These are phyloP conservation scores for Vulpes ferrilata DNA, from an alignment of 2,113 vertebrate genomes.

Conservation along the genomic window DNA sequence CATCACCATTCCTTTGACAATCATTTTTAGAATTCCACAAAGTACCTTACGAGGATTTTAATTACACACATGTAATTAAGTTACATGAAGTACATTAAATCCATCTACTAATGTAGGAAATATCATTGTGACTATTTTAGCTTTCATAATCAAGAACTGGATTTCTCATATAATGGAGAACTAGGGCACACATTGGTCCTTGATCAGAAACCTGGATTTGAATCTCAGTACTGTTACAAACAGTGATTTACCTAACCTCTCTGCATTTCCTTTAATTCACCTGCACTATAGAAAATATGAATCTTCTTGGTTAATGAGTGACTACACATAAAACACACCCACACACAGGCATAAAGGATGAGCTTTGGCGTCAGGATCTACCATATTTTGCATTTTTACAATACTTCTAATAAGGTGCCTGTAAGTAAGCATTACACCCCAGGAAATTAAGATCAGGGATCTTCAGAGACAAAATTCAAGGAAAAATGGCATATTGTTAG, in stretches of 20 bases:
- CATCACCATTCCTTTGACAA: neutral
- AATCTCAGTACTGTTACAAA: neutral
- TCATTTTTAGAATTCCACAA: neutral
- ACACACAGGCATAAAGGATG: neutral
- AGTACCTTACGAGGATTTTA: neutral
- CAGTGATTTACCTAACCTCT: neutral
- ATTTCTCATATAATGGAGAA: neutral
- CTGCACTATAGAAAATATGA: neutral
- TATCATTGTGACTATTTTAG: neutral
- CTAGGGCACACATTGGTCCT: neutral
- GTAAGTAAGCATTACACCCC: neutral
- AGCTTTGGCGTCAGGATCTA: neutral
- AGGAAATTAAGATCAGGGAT: neutral
- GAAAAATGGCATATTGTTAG: neutral
- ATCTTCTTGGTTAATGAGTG: neutral
- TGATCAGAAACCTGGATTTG: neutral
- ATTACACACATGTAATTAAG: neutral
- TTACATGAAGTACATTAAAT: neutral
- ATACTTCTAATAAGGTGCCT: neutral
- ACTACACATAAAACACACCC: neutral
- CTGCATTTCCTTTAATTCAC: neutral
- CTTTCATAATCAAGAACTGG: neutral
- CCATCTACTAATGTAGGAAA: neutral
- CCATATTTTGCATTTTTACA: neutral
- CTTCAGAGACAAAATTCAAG: neutral